These are phyloP conservation scores for Xanthorhoe designata DNA, from an alignment of 2,888 invertebrate species.

Conservation along the genomic window DNA sequence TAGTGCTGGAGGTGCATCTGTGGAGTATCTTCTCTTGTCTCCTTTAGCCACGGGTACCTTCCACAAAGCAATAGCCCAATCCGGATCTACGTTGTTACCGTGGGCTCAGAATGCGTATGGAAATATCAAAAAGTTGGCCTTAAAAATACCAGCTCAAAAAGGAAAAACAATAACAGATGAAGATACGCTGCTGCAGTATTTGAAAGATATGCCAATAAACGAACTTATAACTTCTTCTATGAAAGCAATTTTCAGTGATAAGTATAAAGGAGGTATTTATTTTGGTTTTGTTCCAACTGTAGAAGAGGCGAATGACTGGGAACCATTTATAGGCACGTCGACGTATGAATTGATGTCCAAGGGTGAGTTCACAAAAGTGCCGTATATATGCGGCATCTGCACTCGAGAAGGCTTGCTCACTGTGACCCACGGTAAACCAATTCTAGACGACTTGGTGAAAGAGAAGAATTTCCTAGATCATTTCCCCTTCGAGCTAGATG, in stretches of 20 bases:
- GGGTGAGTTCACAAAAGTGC: conserved; percentile 78
- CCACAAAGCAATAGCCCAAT: conserved; percentile 83
- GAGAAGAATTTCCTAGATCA: conserved; percentile 63
- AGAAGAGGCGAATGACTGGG: conserved; percentile 70
- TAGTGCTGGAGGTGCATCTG: conserved; percentile 81
- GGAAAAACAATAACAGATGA: conserved; percentile 54
- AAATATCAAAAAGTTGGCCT: conserved; percentile 58
- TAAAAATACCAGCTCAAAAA: conserved; percentile 60
- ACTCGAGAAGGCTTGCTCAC: conserved; percentile 76
- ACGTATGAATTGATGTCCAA: conserved; percentile 65
- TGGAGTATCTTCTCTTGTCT: conserved; percentile 75
- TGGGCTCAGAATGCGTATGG: conserved; percentile 69
- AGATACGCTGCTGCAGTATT: conserved; percentile 60
- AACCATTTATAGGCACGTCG: conserved; percentile 73
- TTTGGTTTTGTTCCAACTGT: conserved; percentile 82
- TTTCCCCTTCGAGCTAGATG: conserved; percentile 64
- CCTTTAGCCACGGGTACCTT: conserved; percentile 79
- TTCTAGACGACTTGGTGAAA: conserved; percentile 52
- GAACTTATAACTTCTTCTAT: conserved; percentile 66
- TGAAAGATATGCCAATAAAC: conserved; percentile 62
- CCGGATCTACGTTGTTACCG: conserved; percentile 79
- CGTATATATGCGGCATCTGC: conserved; percentile 80
- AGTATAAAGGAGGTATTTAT: conserved; percentile 66
- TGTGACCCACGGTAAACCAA: conserved; percentile 45
- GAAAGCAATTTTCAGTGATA: conserved; percentile 51